Evolutionary conservation across 1,140 invertebrate species (phyloP).

Genomic region (Conus betulinus): DNA sequence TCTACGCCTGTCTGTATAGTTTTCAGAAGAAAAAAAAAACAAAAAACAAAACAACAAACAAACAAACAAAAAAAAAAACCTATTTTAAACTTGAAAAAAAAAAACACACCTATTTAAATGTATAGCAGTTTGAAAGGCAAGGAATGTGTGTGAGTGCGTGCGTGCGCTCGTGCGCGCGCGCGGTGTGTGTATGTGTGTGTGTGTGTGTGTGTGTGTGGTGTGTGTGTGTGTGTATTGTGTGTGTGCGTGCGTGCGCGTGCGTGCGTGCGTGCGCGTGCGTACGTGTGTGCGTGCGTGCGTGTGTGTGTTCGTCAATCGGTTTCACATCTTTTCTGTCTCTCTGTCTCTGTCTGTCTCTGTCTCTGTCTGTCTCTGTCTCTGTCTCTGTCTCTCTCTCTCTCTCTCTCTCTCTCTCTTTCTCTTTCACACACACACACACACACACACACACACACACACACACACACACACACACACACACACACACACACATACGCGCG

Average conservation of each 20-base stretch:
- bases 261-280: background rate
- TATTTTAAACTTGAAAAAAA: background rate
- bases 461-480: too few species aligned
- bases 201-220: background rate
- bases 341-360: too few species aligned
- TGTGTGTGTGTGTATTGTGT: too few species aligned
- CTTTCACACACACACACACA: too few species aligned
- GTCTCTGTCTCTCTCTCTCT: background rate
- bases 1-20: background rate
- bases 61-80: background rate
- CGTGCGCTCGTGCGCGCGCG: background rate
- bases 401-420: too few species aligned
- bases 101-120: background rate
- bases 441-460: too few species aligned
- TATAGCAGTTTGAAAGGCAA: background rate
- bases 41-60: background rate
- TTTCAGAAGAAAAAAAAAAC: background rate
- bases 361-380: background rate
- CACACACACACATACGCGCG: too few species aligned
- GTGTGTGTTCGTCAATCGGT: conserved; percentile 1
- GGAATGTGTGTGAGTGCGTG: background rate
- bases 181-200: background rate
- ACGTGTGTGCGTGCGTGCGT: background rate
- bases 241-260: background rate
- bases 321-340: too few species aligned